These are phyloP conservation scores for Penelope pileata DNA, from an alignment of 2,113 vertebrate species.

Conservation along the genomic window DNA sequence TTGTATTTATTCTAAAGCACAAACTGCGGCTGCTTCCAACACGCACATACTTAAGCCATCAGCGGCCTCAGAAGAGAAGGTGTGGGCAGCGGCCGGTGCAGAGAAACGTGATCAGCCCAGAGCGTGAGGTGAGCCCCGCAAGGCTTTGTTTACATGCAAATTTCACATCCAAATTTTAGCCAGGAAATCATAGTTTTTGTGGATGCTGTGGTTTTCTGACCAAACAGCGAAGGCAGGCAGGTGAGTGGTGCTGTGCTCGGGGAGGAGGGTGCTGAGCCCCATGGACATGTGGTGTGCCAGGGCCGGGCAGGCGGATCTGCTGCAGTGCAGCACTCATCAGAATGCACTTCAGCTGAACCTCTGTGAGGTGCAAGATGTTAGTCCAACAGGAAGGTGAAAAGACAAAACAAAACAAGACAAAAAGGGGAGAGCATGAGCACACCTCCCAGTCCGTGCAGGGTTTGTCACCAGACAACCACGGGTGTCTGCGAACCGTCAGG, in stretches of 20 bases:
- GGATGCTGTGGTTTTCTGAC: neutral
- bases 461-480: neutral
- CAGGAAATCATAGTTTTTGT: neutral
- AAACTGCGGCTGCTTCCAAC: constrained; percentile 17
- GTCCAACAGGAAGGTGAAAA: neutral
- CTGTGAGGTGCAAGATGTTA: neutral
- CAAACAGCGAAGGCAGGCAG: neutral
- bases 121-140: neutral
- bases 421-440: fast-evolving
- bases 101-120: neutral
- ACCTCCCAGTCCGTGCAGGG: neutral
- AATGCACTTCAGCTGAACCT: neutral
- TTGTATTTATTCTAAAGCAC: constrained; percentile 53
- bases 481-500: fast-evolving
- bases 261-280: neutral
- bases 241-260: neutral
- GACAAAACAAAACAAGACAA: neutral
- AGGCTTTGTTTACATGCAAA: neutral
- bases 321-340: neutral
- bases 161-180: neutral
- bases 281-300: fast-evolving
- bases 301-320: neutral
- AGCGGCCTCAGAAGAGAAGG: neutral
- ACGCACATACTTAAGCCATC: neutral
- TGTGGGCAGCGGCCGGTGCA: neutral